phyloP scores from a whole-genome alignment of 2,113 vertebrate genomes.

The Trachemys scripta region DNA sequence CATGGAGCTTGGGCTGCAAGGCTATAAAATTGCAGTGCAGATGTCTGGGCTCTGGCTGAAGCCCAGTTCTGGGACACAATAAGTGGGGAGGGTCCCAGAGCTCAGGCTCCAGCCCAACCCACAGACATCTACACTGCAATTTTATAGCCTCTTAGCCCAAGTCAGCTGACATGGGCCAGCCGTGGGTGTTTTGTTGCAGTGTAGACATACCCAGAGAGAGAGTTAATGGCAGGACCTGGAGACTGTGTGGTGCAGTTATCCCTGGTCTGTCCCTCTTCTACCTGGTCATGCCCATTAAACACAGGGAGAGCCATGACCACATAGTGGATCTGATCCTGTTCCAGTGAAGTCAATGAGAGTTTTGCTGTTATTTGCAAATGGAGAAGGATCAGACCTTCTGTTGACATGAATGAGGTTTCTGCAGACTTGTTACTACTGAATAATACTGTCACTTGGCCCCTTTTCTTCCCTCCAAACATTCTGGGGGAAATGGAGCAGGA shows the following conservation, averaged over 20 bases:
- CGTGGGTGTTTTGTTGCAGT: not conserved
- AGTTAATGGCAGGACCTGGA: no score
- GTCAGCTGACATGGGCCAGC: not conserved
- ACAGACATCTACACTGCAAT: no score
- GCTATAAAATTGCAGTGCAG: no score
- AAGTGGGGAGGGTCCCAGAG: no score
- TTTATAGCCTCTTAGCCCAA: not conserved
- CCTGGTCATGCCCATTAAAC: not conserved
- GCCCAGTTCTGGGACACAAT: no score
- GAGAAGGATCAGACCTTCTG: not conserved
- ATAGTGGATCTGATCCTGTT: not conserved
- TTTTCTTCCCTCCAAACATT: not conserved
- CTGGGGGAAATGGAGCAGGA: not conserved
- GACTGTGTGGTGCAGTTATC: no score
- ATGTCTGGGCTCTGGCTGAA: no score
- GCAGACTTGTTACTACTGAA: not conserved
- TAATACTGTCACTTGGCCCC: not conserved
- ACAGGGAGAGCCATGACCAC: not conserved
- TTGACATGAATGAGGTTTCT: not conserved
- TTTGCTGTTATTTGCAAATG: not conserved
- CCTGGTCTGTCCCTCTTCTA: not conserved
- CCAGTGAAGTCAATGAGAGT: not conserved
- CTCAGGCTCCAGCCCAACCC: no score
- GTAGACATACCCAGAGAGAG: not conserved
- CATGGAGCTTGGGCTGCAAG: no score